Conservation (phyloP, 2,888 invertebrate genomes). For the Sphaerophoria taeniata region DNA sequence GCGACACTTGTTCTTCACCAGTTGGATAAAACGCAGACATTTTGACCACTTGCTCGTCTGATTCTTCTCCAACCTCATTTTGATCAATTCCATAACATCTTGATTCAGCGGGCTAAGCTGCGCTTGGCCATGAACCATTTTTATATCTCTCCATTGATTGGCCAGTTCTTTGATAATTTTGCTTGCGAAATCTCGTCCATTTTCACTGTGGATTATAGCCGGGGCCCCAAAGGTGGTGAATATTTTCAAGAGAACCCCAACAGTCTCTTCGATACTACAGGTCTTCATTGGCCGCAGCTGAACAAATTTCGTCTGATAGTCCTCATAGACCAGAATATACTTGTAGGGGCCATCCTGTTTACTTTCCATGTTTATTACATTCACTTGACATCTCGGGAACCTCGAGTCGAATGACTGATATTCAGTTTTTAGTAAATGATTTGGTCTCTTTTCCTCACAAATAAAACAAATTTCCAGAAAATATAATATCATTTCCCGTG, state of each 20-base stretch:
- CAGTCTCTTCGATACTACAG: background rate
- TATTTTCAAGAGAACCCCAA: background rate
- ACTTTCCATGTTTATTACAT: background rate
- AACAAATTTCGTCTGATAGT: slow-evolving; percentile 9
- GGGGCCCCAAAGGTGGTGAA: slow-evolving; percentile 2
- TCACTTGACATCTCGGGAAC: slow-evolving; percentile 15
- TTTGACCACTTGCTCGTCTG: background rate
- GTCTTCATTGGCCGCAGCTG: slow-evolving; percentile 7
- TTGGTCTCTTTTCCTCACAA: background rate
- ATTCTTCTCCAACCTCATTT: slow-evolving; percentile 13
- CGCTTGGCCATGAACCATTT: slow-evolving; percentile 7
- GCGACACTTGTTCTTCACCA: background rate
- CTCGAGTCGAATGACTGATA: background rate
- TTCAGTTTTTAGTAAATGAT: background rate
- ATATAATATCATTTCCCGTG: background rate
- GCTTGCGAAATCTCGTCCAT: background rate
- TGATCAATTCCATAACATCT: background rate
- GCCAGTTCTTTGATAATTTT: background rate
- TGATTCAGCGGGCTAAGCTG: background rate
- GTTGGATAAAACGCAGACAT: slow-evolving; percentile 4
- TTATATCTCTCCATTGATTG: background rate
- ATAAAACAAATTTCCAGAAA: background rate
- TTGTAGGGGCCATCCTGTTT: background rate
- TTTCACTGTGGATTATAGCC: slow-evolving; percentile 1
- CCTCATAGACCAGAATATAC: slow-evolving; percentile 13